These are phyloP conservation scores for Indicator indicator DNA, from an alignment of 2,113 vertebrate species.

Conservation along the genomic window DNA sequence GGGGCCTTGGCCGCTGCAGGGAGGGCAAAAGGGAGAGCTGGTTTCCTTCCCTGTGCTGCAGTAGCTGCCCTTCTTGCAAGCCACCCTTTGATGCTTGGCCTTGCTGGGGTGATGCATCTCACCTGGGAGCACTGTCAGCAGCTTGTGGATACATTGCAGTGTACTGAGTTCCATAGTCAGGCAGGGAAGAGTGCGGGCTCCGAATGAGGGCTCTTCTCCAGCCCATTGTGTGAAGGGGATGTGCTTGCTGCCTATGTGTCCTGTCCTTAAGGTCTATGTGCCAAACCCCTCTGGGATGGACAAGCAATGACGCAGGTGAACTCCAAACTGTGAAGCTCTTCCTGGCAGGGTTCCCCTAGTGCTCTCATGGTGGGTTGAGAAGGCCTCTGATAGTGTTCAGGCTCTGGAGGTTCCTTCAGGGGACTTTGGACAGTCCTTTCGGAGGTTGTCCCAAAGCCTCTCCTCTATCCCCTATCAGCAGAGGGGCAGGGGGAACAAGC, in stretches of 20 bases:
- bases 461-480: neutral
- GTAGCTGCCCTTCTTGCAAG: neutral
- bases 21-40: neutral
- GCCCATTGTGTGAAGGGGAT: neutral
- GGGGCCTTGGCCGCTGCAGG: neutral
- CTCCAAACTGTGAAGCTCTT: conserved; percentile 23
- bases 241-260: rapidly evolving
- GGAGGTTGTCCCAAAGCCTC: neutral
- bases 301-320: neutral
- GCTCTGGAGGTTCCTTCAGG: neutral
- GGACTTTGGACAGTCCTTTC: neutral
- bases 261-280: neutral
- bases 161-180: neutral
- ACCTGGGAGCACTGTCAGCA: rapidly evolving
- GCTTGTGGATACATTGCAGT: neutral
- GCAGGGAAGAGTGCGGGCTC: neutral
- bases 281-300: neutral
- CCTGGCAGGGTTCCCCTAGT: neutral
- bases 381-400: neutral
- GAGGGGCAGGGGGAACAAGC: neutral
- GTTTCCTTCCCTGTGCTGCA: neutral
- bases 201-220: neutral
- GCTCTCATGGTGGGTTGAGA: neutral
- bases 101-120: neutral
- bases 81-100: neutral